These are phyloP conservation scores for Drosophila emarginata DNA, from an alignment of 2,888 invertebrate genomes.

Conservation along the genomic window DNA sequence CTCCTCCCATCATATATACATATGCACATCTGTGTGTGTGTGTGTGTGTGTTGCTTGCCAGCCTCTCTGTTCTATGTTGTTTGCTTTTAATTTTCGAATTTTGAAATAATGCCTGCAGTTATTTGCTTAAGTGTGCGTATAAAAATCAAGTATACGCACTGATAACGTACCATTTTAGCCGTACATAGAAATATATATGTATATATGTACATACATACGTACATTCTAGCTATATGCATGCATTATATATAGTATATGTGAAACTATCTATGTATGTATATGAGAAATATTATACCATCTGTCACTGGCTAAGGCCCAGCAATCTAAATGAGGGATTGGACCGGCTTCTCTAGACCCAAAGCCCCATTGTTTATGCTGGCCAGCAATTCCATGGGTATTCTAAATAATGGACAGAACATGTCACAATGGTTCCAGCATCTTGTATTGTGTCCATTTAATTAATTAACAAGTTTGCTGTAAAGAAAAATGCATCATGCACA, in stretches of 20 bases:
- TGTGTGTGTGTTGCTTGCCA: not conserved
- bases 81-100: conserved; percentile 77
- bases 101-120: conserved; percentile 74
- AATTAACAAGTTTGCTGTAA: conserved; percentile 28
- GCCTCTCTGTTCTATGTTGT: conserved; percentile 57
- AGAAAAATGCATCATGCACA: conserved; percentile 20
- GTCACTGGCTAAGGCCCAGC: not conserved
- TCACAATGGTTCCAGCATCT: conserved; percentile 17
- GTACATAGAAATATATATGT: conserved; percentile 49
- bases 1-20: conserved; percentile 21
- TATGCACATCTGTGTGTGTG: not conserved
- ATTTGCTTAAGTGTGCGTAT: conserved; percentile 77
- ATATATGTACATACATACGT: not conserved
- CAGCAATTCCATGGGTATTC: not conserved
- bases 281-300: not conserved
- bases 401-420: too few relatives aligned
- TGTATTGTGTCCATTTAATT: conserved; percentile 46
- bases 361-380: not conserved
- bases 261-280: too few relatives aligned
- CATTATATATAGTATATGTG: not conserved
- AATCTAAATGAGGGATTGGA: not conserved
- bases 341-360: too few relatives aligned
- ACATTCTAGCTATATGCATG: not conserved
- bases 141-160: conserved; percentile 76
- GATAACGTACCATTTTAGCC: conserved; percentile 63